phyloP scores from a whole-genome alignment of 2,888 invertebrate species.

The Micropterix aruncella region DNA sequence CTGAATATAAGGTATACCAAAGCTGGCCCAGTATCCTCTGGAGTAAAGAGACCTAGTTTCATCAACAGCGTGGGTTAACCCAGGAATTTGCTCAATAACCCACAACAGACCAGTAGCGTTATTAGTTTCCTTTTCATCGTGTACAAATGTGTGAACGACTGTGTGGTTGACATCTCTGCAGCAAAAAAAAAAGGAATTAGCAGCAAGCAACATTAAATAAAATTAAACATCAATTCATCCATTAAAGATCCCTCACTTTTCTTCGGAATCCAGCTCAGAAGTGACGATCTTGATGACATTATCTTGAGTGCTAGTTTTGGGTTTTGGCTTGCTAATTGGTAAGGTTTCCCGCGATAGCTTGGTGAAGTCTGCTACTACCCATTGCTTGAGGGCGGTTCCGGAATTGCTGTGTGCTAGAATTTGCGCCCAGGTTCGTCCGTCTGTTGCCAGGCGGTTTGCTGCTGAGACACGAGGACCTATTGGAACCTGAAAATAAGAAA shows the following conservation, averaged over 20 bases:
- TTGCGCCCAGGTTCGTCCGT: slow-evolving; percentile 60
- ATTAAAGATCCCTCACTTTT: background rate
- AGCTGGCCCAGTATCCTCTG: slow-evolving; percentile 59
- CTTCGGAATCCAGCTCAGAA: background rate
- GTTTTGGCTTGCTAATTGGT: background rate
- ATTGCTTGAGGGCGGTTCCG: slow-evolving; percentile 76
- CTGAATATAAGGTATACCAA: slow-evolving; percentile 41
- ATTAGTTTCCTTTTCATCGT: slow-evolving; percentile 16
- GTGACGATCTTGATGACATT: slow-evolving; percentile 5
- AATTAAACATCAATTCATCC: background rate
- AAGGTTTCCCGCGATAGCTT: slow-evolving; percentile 21
- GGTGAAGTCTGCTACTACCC: slow-evolving; percentile 68
- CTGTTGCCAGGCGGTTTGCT: slow-evolving; percentile 65
- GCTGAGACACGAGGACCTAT: slow-evolving; percentile 67
- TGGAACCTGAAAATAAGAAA: slow-evolving; percentile 37
- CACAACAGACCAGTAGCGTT: slow-evolving; percentile 37
- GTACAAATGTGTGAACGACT: slow-evolving; percentile 20
- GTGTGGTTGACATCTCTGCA: slow-evolving; percentile 27
- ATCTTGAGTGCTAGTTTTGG: slow-evolving; percentile 6
- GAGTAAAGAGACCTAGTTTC: slow-evolving; percentile 46
- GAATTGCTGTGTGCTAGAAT: slow-evolving; percentile 57
- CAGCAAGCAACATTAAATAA: background rate
- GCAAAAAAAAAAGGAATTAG: slow-evolving; percentile 1
- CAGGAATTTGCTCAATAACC: slow-evolving; percentile 68
- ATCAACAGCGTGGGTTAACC: slow-evolving; percentile 49